These are phyloP conservation scores for Drosophila sordidapex DNA, from an alignment of 2,888 invertebrate genomes.

Conservation along the genomic window DNA sequence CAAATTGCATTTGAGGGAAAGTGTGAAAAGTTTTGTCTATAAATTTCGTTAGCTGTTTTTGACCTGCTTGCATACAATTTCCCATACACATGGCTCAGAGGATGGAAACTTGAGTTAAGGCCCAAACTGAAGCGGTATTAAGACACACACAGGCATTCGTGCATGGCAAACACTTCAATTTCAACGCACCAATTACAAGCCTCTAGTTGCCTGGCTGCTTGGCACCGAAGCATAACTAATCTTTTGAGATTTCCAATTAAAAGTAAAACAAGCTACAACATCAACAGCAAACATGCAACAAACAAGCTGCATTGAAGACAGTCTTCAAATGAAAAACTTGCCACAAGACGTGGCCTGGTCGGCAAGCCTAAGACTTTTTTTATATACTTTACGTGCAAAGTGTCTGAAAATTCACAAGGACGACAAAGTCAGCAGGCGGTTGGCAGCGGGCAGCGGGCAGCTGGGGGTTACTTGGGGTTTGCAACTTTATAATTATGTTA, in stretches of 20 bases:
- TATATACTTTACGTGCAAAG: constrained; percentile 80
- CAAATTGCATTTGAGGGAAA: constrained; percentile 16
- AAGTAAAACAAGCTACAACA: constrained; percentile 75
- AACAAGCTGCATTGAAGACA: constrained; percentile 9
- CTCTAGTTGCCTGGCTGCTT: constrained; percentile 52
- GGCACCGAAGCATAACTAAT: constrained; percentile 81
- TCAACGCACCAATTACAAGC: constrained; percentile 80
- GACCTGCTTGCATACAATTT: constrained; percentile 80
- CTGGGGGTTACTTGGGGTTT: constrained; percentile 3
- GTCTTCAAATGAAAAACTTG: constrained; percentile 29
- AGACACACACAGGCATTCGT: constrained; percentile 76
- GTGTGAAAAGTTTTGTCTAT: constrained; percentile 64
- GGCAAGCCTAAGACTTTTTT: constrained; percentile 42
- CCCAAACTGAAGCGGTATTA: constrained; percentile 64
- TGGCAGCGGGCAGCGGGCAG: not conserved
- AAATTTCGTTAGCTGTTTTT: constrained; percentile 72
- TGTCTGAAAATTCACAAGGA: constrained; percentile 80
- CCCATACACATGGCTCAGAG: constrained; percentile 7
- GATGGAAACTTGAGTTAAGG: constrained; percentile 37
- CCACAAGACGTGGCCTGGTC: constrained; percentile 29
- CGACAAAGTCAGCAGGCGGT: constrained; percentile 68
- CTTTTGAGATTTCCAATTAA: constrained; percentile 81
- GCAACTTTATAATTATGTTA: constrained; percentile 81
- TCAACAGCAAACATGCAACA: constrained; percentile 37
- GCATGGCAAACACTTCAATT: constrained; percentile 78